Evolutionary conservation across 2,888 invertebrate genomes (phyloP).

Genomic region (Drosophila pseudotalamancana): DNA sequence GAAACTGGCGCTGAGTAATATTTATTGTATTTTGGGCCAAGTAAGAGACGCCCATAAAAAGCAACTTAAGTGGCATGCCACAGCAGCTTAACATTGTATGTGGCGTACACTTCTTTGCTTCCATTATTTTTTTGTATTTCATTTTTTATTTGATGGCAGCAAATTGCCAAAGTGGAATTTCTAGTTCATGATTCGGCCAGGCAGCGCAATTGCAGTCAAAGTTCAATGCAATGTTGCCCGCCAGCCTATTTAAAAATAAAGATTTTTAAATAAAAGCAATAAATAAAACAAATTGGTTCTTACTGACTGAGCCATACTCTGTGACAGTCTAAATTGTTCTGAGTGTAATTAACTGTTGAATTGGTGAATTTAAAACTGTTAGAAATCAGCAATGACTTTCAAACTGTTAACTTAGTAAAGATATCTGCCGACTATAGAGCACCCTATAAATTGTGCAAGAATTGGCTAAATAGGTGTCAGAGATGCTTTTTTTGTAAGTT

Average conservation of each 20-base stretch:
- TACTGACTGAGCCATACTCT: neutral
- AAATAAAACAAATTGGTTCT: conserved; percentile 6
- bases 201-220: conserved; percentile 56
- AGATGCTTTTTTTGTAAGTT: neutral
- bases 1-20: conserved; percentile 71
- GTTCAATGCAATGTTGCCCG: conserved; percentile 50
- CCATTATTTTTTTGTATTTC: neutral
- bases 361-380: too few relatives aligned
- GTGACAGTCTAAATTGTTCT: too few relatives aligned
- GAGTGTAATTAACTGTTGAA: too few relatives aligned
- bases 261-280: conserved; percentile 4
- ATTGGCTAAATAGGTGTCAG: too few relatives aligned
- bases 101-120: conserved; percentile 14
- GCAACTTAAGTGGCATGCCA: conserved; percentile 68
- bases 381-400: too few relatives aligned
- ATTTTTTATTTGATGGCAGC: conserved; percentile 24
- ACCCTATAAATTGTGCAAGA: too few relatives aligned
- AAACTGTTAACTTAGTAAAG: too few relatives aligned
- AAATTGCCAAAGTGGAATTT: conserved; percentile 67
- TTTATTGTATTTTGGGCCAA: conserved; percentile 72
- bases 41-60: conserved; percentile 68
- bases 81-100: conserved; percentile 55
- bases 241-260: conserved; percentile 23
- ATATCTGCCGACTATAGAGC: too few relatives aligned
- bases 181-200: conserved; percentile 62